Conservation (phyloP, 2,113 vertebrate species). For the Rhinichthys klamathensis region DNA sequence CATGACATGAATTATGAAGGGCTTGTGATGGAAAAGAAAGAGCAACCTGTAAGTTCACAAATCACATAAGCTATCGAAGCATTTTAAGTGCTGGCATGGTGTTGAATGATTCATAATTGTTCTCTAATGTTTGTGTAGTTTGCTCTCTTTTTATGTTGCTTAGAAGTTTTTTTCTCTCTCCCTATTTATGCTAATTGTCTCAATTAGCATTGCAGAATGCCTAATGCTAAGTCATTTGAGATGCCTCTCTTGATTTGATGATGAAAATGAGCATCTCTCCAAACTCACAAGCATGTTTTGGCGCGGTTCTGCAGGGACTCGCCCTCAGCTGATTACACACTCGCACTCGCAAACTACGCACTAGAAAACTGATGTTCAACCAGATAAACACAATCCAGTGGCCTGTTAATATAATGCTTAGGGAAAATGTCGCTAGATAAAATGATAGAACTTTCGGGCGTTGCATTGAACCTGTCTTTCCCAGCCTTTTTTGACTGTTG, state of each 20-base stretch:
- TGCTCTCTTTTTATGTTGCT: neutral
- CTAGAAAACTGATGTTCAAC: slow-evolving; percentile 33
- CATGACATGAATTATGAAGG: slow-evolving; percentile 36
- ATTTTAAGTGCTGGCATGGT: slow-evolving; percentile 12
- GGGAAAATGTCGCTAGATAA: neutral
- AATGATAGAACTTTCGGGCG: neutral
- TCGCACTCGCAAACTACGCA: neutral
- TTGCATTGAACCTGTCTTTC: neutral
- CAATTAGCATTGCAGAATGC: slow-evolving; percentile 39
- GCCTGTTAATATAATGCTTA: neutral
- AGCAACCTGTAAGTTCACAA: slow-evolving; percentile 8
- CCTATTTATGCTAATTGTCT: slow-evolving; percentile 42
- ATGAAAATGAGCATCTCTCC: slow-evolving; percentile 36
- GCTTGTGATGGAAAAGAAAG: slow-evolving; percentile 16
- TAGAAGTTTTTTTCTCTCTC: neutral
- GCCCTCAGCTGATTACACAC: slow-evolving; percentile 32
- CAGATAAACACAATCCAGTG: slow-evolving; percentile 33
- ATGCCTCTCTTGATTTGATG: slow-evolving; percentile 38
- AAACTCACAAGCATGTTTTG: neutral
- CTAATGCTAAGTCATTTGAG: slow-evolving; percentile 32
- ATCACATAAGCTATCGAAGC: slow-evolving; percentile 17
- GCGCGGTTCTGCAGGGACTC: neutral
- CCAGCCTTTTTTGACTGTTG: neutral
- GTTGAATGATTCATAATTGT: slow-evolving; percentile 39
- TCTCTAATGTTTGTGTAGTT: neutral